These are phyloP conservation scores for Sphaerophoria rueppellii DNA, from an alignment of 2,888 invertebrate species.

Conservation along the genomic window DNA sequence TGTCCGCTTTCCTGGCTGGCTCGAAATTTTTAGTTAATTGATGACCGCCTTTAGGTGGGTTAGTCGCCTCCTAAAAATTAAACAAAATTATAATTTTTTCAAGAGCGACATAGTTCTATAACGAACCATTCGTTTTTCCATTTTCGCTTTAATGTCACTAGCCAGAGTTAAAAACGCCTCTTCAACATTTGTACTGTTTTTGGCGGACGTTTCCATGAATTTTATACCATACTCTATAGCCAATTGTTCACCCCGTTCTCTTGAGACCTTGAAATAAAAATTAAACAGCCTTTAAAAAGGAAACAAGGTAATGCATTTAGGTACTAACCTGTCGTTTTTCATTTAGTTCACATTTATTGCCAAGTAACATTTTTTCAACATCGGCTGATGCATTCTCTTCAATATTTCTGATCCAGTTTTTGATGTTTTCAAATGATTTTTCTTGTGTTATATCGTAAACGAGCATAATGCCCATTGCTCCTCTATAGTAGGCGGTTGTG, in stretches of 20 bases:
- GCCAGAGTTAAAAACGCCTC: conserved; percentile 98
- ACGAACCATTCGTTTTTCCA: conserved; percentile 97
- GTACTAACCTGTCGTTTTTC: conserved; percentile 92
- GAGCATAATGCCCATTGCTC: conserved; percentile 99
- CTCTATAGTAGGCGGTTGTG: conserved; percentile 99
- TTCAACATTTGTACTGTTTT: conserved; percentile 98
- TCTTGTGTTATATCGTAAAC: conserved; percentile 99
- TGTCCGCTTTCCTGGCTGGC: conserved; percentile 90
- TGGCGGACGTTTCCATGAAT: conserved; percentile 99
- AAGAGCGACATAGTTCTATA: no score
- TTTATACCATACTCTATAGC: conserved; percentile 99
- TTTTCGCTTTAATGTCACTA: conserved; percentile 98
- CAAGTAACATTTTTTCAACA: conserved; percentile 99
- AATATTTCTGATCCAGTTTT: conserved; percentile 99
- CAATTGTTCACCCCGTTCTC: conserved; percentile 97
- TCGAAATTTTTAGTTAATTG: conserved; percentile 89
- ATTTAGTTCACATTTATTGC: conserved; percentile 99
- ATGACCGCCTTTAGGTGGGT: conserved; percentile 92
- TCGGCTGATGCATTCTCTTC: conserved; percentile 99
- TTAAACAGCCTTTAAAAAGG: no score
- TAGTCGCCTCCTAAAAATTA: conserved; percentile 90
- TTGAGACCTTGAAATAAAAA: conserved; percentile 87
- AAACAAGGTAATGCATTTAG: neutral
- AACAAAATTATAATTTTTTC: neutral
- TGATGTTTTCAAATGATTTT: conserved; percentile 99